These are phyloP conservation scores for Rhincodon typus DNA, from an alignment of 2,797 vertebrate genomes.

Conservation along the genomic window DNA sequence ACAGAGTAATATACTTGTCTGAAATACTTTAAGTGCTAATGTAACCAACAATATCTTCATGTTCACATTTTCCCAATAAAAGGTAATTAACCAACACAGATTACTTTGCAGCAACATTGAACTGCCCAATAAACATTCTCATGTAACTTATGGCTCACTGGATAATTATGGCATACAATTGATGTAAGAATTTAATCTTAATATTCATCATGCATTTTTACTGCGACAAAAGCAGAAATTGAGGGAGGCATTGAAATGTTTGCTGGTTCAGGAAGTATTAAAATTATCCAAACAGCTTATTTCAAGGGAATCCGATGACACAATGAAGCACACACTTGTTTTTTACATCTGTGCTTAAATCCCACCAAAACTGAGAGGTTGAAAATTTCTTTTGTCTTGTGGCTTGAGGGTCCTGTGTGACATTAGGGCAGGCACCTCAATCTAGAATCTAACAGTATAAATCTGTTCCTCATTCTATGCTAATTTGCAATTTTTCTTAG, in stretches of 20 bases:
- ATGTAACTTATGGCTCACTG: constrained; percentile 16
- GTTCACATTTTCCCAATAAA: constrained; percentile 17
- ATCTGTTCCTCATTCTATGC: background rate
- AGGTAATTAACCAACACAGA: constrained; percentile 18
- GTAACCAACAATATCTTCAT: background rate
- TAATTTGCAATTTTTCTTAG: background rate
- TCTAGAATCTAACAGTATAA: background rate
- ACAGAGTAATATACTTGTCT: background rate
- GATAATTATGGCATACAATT: background rate
- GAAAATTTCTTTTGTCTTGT: background rate
- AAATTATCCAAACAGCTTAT: background rate
- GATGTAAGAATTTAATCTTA: background rate
- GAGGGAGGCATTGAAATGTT: background rate
- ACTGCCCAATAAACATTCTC: background rate
- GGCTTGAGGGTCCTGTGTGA: background rate
- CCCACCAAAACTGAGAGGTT: background rate
- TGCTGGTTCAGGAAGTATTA: background rate
- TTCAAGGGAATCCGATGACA: background rate
- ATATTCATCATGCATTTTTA: background rate
- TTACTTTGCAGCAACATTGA: constrained; percentile 23
- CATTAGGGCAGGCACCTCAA: background rate
- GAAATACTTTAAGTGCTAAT: background rate
- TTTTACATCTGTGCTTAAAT: background rate
- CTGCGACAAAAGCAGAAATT: background rate
- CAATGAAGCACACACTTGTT: background rate